Percentiles rank a stretch among this genome's conserved stretches.
phyloP scores from a whole-genome alignment of 2,888 invertebrate genomes.

The Iselma pallidipennis region DNA sequence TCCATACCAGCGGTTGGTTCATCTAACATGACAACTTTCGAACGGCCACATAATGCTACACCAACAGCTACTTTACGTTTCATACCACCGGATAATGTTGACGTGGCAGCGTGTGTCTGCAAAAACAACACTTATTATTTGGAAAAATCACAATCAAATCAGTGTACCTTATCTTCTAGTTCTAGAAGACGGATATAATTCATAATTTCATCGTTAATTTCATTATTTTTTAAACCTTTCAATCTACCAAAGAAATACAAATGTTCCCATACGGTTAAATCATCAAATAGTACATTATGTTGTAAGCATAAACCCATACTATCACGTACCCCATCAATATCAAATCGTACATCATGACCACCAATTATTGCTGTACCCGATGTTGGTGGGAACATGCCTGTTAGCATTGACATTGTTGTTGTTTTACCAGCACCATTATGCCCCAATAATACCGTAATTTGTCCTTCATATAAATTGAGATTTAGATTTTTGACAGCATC shows the following conservation, averaged over 20 bases:
- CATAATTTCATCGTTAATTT: slow-evolving; percentile 24
- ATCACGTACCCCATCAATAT: slow-evolving; percentile 63
- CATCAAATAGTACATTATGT: slow-evolving; percentile 76
- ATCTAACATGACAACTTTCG: slow-evolving; percentile 68
- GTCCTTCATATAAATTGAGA: slow-evolving; percentile 78
- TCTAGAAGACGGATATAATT: slow-evolving; percentile 24
- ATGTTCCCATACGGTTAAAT: slow-evolving; percentile 77
- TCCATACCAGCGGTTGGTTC: slow-evolving; percentile 81
- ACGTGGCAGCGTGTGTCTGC: slow-evolving; percentile 53
- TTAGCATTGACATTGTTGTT: slow-evolving; percentile 85
- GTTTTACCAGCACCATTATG: slow-evolving; percentile 89
- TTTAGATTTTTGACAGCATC: slow-evolving; percentile 66
- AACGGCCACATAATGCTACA: slow-evolving; percentile 70
- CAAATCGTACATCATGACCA: slow-evolving; percentile 66
- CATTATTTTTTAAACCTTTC: slow-evolving; percentile 55
- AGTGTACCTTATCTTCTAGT: slow-evolving; percentile 27
- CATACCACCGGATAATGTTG: slow-evolving; percentile 71
- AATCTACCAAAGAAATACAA: slow-evolving; percentile 74
- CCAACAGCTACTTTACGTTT: slow-evolving; percentile 72
- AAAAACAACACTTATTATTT: not conserved
- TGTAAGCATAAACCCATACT: slow-evolving; percentile 78
- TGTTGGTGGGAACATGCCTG: slow-evolving; percentile 63
- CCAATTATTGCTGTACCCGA: slow-evolving; percentile 69
- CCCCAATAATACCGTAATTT: slow-evolving; percentile 78
- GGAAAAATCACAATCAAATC: too few species aligned